Conservation (phyloP, 2,797 vertebrate genomes). For the Babyrousa celebensis region DNA sequence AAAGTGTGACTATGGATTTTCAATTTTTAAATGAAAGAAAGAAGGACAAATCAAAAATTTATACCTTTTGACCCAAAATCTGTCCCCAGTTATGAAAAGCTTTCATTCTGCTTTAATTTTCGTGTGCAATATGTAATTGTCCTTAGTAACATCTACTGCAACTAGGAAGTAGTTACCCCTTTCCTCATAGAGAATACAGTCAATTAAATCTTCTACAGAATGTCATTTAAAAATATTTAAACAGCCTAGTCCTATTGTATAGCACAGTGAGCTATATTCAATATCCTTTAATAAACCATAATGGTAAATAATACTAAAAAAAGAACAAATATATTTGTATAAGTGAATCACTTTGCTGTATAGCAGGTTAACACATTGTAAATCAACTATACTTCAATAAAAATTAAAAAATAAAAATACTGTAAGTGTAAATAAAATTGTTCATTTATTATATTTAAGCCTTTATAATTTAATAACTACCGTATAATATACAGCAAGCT, state of each 20-base stretch:
- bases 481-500: not conserved
- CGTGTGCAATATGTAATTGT: not conserved
- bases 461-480: slow-evolving; percentile 42
- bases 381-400: no score
- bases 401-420: not conserved
- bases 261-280: no score
- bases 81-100: not conserved
- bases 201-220: not conserved
- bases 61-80: not conserved
- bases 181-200: slow-evolving; percentile 7
- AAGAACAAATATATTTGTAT: no score
- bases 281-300: no score
- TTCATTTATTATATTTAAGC: not conserved
- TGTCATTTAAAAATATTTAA: slow-evolving; percentile 19
- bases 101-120: slow-evolving; percentile 29
- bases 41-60: not conserved
- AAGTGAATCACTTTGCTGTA: no score
- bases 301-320: no score
- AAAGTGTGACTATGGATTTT: not conserved
- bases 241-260: no score
- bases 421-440: not conserved
- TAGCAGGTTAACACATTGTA: no score
- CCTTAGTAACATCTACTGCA: not conserved
- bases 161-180: not conserved
- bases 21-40: not conserved